Percentiles rank a stretch among this genome's conserved stretches.
phyloP scores from a whole-genome alignment of 2,888 invertebrate genomes.

The Eupithecia subumbrata region DNA sequence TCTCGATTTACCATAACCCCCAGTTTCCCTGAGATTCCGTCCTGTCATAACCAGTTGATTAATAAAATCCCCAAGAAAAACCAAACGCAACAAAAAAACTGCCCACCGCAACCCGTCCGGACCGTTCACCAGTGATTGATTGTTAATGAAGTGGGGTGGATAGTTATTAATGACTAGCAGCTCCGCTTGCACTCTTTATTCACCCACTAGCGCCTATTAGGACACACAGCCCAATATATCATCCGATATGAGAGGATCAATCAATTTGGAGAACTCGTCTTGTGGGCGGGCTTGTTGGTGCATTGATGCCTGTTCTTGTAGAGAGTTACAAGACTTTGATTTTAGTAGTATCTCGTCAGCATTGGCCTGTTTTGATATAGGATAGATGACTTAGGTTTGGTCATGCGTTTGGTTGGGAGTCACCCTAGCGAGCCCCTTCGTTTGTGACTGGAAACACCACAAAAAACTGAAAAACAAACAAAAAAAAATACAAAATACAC shows the following conservation, averaged over 20 bases:
- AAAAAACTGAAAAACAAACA: background rate
- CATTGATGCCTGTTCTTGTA: no score
- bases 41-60: constrained; percentile 14
- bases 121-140: constrained; percentile 75
- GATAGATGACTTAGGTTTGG: background rate
- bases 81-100: constrained; percentile 45
- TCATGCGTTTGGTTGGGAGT: background rate
- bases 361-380: background rate
- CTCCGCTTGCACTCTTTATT: constrained; percentile 76
- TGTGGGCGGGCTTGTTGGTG: background rate
- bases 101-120: constrained; percentile 56
- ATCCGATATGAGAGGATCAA: constrained; percentile 72
- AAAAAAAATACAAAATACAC: background rate
- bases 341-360: background rate
- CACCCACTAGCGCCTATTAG: constrained; percentile 79
- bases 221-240: constrained; percentile 70
- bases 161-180: constrained; percentile 79
- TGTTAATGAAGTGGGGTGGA: constrained; percentile 79
- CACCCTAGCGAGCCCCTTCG: background rate
- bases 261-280: constrained; percentile 72
- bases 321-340: background rate
- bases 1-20: background rate
- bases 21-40: background rate
- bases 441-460: background rate
- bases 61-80: constrained; percentile 9